Conservation (phyloP, 2,113 vertebrate genomes). For the Triplophysa dalaica region DNA sequence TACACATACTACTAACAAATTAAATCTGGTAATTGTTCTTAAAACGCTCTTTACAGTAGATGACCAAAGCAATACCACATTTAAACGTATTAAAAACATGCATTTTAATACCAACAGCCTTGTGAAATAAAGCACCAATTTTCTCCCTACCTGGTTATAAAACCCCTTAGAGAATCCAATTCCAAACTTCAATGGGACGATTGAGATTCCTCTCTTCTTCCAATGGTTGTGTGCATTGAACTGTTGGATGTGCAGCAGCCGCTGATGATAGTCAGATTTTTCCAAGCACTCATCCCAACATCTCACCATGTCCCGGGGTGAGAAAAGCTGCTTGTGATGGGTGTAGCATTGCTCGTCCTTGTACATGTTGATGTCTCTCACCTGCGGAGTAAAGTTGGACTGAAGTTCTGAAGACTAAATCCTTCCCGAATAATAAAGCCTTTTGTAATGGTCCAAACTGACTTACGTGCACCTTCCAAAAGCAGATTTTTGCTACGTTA, state of each 20-base stretch:
- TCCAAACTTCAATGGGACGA: conserved; percentile 75
- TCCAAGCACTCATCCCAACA: conserved; percentile 77
- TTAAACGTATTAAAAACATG: no score
- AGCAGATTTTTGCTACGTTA: background rate
- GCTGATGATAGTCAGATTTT: conserved; percentile 65
- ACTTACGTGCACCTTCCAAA: no score
- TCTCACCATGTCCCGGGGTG: conserved; percentile 62
- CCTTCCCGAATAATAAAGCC: no score
- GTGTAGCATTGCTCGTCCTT: conserved; percentile 62
- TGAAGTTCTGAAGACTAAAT: background rate
- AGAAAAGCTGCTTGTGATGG: conserved; percentile 73
- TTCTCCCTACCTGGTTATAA: conserved; percentile 74
- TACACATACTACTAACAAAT: no score
- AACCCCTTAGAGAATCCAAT: conserved; percentile 67
- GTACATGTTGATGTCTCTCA: conserved; percentile 78
- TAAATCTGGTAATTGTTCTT: no score
- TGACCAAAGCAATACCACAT: no score
- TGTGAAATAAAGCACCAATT: background rate
- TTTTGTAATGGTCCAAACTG: no score
- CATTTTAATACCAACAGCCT: no score
- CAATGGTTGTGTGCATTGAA: conserved; percentile 74
- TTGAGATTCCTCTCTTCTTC: conserved; percentile 76
- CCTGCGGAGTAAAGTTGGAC: conserved; percentile 52
- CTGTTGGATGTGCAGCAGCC: conserved; percentile 57
- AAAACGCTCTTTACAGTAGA: no score